These are phyloP conservation scores for Naja naja DNA, from an alignment of 2,113 vertebrate species.

Conservation along the genomic window DNA sequence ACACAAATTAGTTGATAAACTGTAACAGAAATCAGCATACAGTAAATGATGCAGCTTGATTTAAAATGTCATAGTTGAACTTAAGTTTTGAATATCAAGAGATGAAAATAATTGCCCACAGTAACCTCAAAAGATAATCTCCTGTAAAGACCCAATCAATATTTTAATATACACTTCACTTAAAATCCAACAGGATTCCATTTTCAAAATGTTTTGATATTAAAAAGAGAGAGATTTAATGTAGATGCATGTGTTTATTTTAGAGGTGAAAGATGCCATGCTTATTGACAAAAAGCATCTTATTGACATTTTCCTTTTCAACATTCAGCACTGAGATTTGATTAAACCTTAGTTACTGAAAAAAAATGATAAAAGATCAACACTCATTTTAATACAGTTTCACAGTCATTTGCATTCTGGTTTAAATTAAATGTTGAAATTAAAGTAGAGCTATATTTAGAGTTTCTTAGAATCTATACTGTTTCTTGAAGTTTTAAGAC, in stretches of 20 bases:
- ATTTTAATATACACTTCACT: constrained; percentile 8
- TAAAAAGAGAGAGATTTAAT: constrained; percentile 2
- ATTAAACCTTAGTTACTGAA: not conserved
- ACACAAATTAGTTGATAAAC: not conserved
- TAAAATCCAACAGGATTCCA: not conserved
- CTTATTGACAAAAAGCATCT: constrained; percentile 13
- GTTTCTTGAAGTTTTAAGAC: not conserved
- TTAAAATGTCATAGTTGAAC: constrained; percentile 18
- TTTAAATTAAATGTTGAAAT: not conserved
- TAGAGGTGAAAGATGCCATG: constrained; percentile 4
- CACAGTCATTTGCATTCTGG: not conserved
- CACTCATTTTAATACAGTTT: not conserved
- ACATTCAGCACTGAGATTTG: not conserved
- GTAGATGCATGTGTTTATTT: constrained; percentile 16
- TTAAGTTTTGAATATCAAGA: not conserved
- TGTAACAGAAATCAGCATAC: not conserved
- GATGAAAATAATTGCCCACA: constrained; percentile 9
- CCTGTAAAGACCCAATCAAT: not conserved
- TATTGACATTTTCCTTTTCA: constrained; percentile 18
- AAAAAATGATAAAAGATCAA: not conserved
- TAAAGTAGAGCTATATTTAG: not conserved
- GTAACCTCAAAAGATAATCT: not conserved
- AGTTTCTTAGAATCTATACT: not conserved
- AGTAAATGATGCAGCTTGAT: not conserved
- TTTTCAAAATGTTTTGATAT: constrained; percentile 23